Base-by-base conservation (phyloP, 2,113 vertebrate species). In the Atractosteus spatula region DNA sequence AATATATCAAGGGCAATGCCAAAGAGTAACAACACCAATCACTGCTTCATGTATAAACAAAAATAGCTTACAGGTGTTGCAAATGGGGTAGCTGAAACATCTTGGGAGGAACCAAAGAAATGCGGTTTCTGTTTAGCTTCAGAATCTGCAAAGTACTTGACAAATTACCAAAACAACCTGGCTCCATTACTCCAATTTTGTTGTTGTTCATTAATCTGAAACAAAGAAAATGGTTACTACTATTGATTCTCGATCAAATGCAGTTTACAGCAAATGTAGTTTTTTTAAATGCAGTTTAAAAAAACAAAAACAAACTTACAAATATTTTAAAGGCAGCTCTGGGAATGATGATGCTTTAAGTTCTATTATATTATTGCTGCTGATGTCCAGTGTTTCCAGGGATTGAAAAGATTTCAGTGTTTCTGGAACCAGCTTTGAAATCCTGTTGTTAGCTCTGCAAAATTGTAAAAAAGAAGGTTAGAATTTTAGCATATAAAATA, bases 61-160 rank as follows among this genome's bases (percentile, higher is more conserved):
- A 29, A 61, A 64, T 11, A 3, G 93, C 95, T 95, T 87, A 99
- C 97, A 99, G 92, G 80, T 97, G 94, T 75, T 97, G 96, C 61
- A 99, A 93, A 76, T 94, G 92, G 74, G 95, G 88, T 47, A 98
- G 89, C 78, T 95, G 94, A 84, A 99, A 99, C 93, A 96, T 94
- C 90, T 96, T 98, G 71, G 95, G 88, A 3, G 96, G 95, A 71
- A 99, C 85, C 70, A 87, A 61, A 74, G 92, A 91, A 67, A 99
- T 92, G 8, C 92, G 95, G 84, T 98, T 99, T 79, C 92, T 93
- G 86, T 95, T 97, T 73, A 99, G 89, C 61, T 94, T 94, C 68
- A 99, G 83, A 51, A 97, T 86, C 88, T 96, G 90, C 71, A 99
- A 92, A 4, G 94, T 92, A 76, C 65, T 83, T 61, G 95, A 95